Base-by-base conservation (phyloP, 2,888 invertebrate genomes). In the Pachymerium ferrugineum region DNA sequence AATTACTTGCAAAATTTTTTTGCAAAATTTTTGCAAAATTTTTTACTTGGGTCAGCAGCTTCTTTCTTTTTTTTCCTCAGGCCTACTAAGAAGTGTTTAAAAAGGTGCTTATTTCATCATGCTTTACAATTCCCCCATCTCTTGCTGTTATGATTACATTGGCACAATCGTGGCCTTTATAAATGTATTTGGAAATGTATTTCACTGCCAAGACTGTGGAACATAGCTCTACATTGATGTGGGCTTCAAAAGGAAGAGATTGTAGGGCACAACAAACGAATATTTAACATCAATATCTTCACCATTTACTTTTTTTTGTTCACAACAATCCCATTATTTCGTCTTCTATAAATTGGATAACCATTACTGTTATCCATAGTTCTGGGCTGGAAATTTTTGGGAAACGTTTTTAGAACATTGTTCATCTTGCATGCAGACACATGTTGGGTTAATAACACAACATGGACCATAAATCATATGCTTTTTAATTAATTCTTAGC, bases 171-270 rank as follows among this genome's bases (percentile, higher is more conserved):
- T 72, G 54, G 0, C 79, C 80, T 76, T 80, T 81, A 73, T 78
- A 79, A 0, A 79, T 76, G 72, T 81, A 82, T 62, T 81, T 80
- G 75, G 74, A 78, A 14, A 82, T 19, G 74, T 82, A 81, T 72
- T 80, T 80, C 0, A 79, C 75, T 4, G 74, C 74, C 19, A 71
- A 76, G 3, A 81, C 70, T n/a, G 77, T 73, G 1, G 74, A 42
- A 72, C 78, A 78, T 25, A 77, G 67, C 78, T 83, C 82, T 0
- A 82, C 79, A 77, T 83, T 83, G 38, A 83, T 81, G 75, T 83
- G 83, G 16, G 77, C 76, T 73, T 81, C 77, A 77, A 78, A 19
- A 83, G 74, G 72, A 76, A 79, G 1, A 80, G 79, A 75, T 80
- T 81, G 76, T 82, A 82, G 0, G 83, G 82, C 8, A 83, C 82